Evolutionary conservation across 2,113 vertebrate genomes (phyloP), one percentile per base, ranked within the genome.

Genomic region (Semicossyphus pulcher): DNA sequence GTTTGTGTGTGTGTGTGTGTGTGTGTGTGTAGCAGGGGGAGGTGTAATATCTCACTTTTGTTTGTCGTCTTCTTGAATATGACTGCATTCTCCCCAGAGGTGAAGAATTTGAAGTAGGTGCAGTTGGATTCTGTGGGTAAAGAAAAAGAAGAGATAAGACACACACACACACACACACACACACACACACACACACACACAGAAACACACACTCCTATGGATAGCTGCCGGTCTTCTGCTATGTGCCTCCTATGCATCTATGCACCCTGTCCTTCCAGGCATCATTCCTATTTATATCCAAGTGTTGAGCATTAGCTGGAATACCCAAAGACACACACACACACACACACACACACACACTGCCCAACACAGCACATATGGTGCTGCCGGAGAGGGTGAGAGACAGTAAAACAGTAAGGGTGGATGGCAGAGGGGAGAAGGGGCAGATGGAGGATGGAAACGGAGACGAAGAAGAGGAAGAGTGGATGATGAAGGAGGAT

Each of bases 81-180:
- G 57, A 74, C 92, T 1, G 94, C 93, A n/a, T 96, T 96, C 71
- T 96, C 94, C 67, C 95, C 95, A 2, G 95, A 96, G 57, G 95
- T 97, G 89, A 97, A 96, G 93, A 97, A 96, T 84, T 95, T 97
- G 87, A 97, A 97, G 80, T 95, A 96, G 72, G 95, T 95, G 83
- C 96, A 97, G 90, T 96, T 97, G 45, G 95, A 94, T 79, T 96
- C 96, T 97, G 89, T 82, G 67, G 63, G 71, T 7, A 42, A 65
- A 80, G 78, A 37, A n/a, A 76, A 76, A 58, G 64, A 41, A 69
- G 26, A 80, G 6, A 47, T 42, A 20, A 72, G 25, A 76, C 32
- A 45, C 41, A 44, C 7, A 25, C 25, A 25, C 37, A 67, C 44
- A 54, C 52, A 41, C 39, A 59, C 16, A 72, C 32, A 44, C 39